A percentile compares a stretch with the other conserved stretches of the same genome.
Conservation (phyloP, 2,888 invertebrate species). For the Heliconius ismenius region DNA sequence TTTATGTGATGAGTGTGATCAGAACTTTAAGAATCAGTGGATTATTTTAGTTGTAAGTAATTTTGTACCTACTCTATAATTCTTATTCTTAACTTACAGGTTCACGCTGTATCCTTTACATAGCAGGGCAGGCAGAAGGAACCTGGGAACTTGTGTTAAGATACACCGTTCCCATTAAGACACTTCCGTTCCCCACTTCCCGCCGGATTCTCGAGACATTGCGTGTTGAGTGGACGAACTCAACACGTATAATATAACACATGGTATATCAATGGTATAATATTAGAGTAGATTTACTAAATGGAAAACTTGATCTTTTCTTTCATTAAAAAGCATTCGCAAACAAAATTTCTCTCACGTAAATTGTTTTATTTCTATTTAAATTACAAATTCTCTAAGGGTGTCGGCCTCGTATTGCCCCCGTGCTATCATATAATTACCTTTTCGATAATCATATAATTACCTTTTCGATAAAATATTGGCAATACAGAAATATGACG, state of each 20-base stretch:
- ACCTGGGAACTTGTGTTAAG: no score
- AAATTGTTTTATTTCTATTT: neutral
- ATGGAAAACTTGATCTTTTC: slow-evolving; percentile 4
- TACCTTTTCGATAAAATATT: slow-evolving; percentile 79
- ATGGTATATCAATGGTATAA: neutral
- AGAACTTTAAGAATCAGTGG: neutral
- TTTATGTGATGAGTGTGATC: neutral
- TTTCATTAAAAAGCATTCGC: neutral
- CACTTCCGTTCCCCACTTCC: no score
- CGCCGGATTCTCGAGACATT: no score
- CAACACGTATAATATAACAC: no score
- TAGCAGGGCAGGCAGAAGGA: no score
- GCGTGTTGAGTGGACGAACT: no score
- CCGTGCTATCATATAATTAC: slow-evolving; percentile 74
- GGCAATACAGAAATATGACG: slow-evolving; percentile 51
- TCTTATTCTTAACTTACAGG: no score
- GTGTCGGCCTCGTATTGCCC: slow-evolving; percentile 1
- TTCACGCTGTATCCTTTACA: no score
- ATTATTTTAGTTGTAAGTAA: neutral
- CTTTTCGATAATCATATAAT: slow-evolving; percentile 78
- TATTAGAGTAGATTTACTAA: neutral
- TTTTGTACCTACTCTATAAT: no score
- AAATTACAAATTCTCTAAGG: neutral
- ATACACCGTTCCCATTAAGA: no score
- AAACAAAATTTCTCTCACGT: neutral